A percentile compares a stretch with the other conserved stretches of the same genome.
Conservation (phyloP, 2,113 vertebrate species). For the Recurvirostra avosetta region DNA sequence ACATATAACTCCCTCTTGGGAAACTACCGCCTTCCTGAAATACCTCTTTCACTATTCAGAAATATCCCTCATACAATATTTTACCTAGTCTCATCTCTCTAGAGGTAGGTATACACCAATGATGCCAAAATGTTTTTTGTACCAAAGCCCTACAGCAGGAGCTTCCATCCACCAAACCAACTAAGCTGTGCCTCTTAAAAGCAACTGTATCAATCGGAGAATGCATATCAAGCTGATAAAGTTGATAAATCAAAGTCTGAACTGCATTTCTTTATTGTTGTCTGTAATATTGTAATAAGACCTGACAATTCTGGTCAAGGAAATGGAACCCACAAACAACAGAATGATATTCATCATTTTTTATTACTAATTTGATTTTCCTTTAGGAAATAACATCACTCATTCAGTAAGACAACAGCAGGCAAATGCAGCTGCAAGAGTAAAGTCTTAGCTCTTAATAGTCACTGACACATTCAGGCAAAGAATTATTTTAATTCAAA, state of each 20-base stretch:
- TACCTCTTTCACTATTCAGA: neutral
- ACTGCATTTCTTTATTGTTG: neutral
- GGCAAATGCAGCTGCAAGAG: neutral
- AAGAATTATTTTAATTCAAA: neutral
- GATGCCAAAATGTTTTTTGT: neutral
- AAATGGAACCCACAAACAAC: neutral
- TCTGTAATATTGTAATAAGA: neutral
- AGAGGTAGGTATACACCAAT: neutral
- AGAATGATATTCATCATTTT: neutral
- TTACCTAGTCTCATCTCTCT: neutral
- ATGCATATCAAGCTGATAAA: neutral
- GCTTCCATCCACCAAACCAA: neutral
- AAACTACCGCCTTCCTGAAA: neutral
- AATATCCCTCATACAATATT: neutral
- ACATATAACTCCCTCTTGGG: neutral
- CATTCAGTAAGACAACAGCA: neutral
- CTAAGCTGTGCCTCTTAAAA: neutral
- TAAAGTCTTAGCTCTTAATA: neutral
- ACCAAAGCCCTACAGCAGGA: neutral
- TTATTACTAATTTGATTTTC: neutral
- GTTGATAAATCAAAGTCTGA: neutral
- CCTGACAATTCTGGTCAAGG: neutral
- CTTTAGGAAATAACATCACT: neutral
- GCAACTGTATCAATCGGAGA: neutral
- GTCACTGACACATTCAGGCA: neutral